A percentile compares a stretch with the other conserved stretches of the same genome.
phyloP scores from a whole-genome alignment of 2,113 vertebrate genomes.

The Mormyrus lacerda region DNA sequence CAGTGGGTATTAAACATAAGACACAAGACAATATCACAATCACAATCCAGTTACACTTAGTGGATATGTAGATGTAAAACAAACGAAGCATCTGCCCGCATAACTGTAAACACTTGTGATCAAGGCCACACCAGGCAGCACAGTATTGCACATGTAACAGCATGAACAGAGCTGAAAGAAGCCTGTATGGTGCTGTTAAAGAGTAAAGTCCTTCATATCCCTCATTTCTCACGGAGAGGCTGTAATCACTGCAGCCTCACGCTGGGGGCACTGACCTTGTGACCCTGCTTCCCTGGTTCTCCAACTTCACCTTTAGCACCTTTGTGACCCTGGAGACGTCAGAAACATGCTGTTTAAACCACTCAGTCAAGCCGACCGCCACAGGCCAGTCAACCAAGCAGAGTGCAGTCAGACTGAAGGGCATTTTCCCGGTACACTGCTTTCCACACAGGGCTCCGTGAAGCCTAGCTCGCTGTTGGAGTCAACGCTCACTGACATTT shows the following conservation, averaged over 20 bases:
- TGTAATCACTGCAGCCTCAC: neutral
- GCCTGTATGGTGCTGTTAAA: neutral
- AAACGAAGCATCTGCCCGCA: too few species aligned
- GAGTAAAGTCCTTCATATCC: neutral
- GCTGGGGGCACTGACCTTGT: conserved; percentile 72
- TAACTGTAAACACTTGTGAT: too few species aligned
- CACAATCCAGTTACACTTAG: too few species aligned
- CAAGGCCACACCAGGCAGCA: too few species aligned
- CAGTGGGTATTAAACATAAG: too few species aligned
- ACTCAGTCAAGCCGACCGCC: neutral
- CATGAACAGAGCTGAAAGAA: neutral
- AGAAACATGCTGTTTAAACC: neutral
- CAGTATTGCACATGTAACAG: too few species aligned
- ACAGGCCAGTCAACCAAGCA: neutral
- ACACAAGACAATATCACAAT: too few species aligned
- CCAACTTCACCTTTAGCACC: conserved; percentile 86
- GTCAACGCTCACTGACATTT: neutral
- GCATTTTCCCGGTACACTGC: neutral
- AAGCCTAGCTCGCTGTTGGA: neutral
- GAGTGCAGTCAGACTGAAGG: neutral
- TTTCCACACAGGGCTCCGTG: neutral
- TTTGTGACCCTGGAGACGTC: conserved; percentile 79
- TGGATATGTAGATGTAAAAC: too few species aligned
- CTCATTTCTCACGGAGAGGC: neutral
- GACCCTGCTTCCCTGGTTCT: conserved; percentile 94